Evolutionary conservation across 2,797 vertebrate genomes (phyloP).

Genomic region (Sebastes itinus): DNA sequence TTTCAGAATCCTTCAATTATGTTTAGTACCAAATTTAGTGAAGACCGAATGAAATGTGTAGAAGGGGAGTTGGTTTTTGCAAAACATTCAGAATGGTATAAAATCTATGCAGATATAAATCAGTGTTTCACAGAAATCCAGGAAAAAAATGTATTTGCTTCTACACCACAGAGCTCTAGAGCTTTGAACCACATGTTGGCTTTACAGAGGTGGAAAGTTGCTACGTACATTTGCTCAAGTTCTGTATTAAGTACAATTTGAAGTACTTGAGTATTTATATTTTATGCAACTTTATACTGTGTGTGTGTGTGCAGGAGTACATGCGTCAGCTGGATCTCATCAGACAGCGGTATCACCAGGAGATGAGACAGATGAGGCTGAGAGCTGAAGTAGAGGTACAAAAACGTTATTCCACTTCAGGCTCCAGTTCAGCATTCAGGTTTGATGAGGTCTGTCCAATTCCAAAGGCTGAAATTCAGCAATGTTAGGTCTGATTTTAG

Average conservation of each 20-base stretch:
- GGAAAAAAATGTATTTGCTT: not conserved
- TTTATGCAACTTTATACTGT: not conserved
- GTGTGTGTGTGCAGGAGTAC: slow-evolving; percentile 84
- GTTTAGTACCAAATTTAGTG: not conserved
- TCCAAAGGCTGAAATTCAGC: not conserved
- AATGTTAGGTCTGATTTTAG: not conserved
- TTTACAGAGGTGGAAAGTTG: not conserved
- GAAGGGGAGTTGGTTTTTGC: not conserved
- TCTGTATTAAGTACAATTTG: not conserved
- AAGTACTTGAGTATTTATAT: not conserved
- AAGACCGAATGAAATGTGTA: not conserved
- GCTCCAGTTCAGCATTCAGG: not conserved
- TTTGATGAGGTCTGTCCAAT: too few relatives aligned
- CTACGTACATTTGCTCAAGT: not conserved
- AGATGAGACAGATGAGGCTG: slow-evolving; percentile 83
- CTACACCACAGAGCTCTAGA: not conserved
- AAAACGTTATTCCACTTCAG: not conserved
- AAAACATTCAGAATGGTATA: too few relatives aligned
- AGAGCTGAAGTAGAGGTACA: slow-evolving; percentile 78
- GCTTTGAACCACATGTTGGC: not conserved
- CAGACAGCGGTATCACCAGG: slow-evolving; percentile 86
- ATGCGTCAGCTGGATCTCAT: slow-evolving; percentile 87
- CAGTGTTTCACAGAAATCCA: not conserved
- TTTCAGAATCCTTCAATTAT: not conserved
- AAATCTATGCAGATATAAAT: not conserved